These are phyloP conservation scores for Lithophane semibrunnea DNA, from an alignment of 2,888 invertebrate genomes.

Conservation along the genomic window DNA sequence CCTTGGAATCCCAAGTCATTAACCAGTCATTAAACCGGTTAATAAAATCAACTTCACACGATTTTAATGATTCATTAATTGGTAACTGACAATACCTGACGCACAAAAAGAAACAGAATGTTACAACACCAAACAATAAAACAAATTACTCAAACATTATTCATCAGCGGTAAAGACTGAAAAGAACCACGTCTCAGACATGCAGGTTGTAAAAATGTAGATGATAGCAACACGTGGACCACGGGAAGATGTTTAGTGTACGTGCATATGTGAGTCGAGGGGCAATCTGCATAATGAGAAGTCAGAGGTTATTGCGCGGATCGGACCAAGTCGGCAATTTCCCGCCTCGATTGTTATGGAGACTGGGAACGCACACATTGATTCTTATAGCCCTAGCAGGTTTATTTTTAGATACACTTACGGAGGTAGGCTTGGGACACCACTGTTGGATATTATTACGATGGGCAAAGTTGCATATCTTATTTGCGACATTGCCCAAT, in stretches of 20 bases:
- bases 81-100: neutral
- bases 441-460: neutral
- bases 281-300: slow-evolving; percentile 89
- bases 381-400: slow-evolving; percentile 68
- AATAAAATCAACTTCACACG: neutral
- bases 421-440: neutral
- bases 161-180: slow-evolving; percentile 35
- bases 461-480: neutral
- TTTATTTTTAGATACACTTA: slow-evolving; percentile 60
- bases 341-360: slow-evolving; percentile 85
- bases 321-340: slow-evolving; percentile 85
- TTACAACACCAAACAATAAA: neutral
- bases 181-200: slow-evolving; percentile 44
- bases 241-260: slow-evolving; percentile 80
- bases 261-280: slow-evolving; percentile 80
- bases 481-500: neutral
- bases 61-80: neutral
- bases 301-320: slow-evolving; percentile 85
- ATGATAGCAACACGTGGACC: slow-evolving; percentile 57
- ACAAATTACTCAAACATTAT: slow-evolving; percentile 28
- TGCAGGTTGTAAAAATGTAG: slow-evolving; percentile 57
- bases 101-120: neutral
- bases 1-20: neutral
- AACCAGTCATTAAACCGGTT: too few relatives aligned
- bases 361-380: slow-evolving; percentile 78